Evolutionary conservation across 2,888 invertebrate genomes (phyloP).

Genomic region (Mythimna albipuncta): DNA sequence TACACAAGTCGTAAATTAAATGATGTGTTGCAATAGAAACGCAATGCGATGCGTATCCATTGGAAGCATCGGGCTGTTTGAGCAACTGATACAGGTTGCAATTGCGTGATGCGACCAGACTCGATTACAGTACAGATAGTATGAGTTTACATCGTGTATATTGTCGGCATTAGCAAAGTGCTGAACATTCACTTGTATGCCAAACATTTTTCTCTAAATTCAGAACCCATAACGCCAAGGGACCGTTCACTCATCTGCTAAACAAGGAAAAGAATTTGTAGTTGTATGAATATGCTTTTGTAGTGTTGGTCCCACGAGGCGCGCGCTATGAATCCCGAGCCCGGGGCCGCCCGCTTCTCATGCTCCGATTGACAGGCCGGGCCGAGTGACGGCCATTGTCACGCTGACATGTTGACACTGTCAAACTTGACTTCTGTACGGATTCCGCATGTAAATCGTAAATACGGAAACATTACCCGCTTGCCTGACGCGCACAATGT

Average conservation of each 20-base stretch:
- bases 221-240: constrained; percentile 68
- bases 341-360: constrained; percentile 85
- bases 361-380: constrained; percentile 86
- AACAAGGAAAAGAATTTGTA: constrained; percentile 79
- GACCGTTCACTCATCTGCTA: constrained; percentile 82
- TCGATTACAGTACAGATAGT: constrained; percentile 15
- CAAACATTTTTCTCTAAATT: constrained; percentile 42
- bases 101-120: constrained; percentile 25
- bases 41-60: constrained; percentile 31
- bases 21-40: constrained; percentile 50
- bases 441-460: constrained; percentile 86
- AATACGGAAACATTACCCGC: constrained; percentile 88
- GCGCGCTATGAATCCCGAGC: constrained; percentile 56
- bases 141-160: constrained; percentile 11
- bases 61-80: constrained; percentile 24
- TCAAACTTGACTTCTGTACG: constrained; percentile 89
- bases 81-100: constrained; percentile 27
- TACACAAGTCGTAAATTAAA: constrained; percentile 86
- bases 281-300: constrained; percentile 70
- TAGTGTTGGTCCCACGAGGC: constrained; percentile 78
- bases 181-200: constrained; percentile 7
- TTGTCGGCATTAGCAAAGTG: constrained; percentile 32
- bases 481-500: constrained; percentile 76
- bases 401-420: constrained; percentile 89
- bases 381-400: constrained; percentile 89